These are phyloP conservation scores for Rynchops niger DNA, from an alignment of 2,113 vertebrate genomes.

Conservation along the genomic window DNA sequence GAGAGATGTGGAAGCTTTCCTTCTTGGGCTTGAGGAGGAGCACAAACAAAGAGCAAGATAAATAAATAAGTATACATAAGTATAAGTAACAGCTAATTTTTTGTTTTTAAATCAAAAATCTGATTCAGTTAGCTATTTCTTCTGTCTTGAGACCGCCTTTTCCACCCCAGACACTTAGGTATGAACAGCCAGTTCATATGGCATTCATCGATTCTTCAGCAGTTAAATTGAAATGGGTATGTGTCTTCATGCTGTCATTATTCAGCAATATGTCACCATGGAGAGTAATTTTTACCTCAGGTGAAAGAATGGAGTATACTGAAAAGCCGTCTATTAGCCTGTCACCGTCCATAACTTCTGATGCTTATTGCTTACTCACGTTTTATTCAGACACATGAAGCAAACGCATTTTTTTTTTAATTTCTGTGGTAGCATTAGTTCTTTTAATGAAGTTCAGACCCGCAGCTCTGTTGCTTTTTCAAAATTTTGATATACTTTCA, in stretches of 20 bases:
- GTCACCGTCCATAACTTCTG: conserved; percentile 21
- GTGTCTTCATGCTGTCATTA: not conserved
- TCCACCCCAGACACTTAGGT: not conserved
- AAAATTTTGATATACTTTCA: not conserved
- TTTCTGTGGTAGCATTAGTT: conserved; percentile 29
- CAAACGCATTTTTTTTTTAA: conserved; percentile 29
- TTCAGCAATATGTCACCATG: not conserved
- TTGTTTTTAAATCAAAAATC: not conserved
- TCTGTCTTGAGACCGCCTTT: not conserved
- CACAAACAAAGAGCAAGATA: not conserved
- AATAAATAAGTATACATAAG: not conserved
- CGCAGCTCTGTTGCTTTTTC: not conserved
- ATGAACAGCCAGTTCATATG: not conserved
- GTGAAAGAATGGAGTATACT: not conserved
- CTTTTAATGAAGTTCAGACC: conserved; percentile 14
- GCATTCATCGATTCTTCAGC: not conserved
- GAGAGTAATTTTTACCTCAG: conserved; percentile 4
- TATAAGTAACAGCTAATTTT: not conserved
- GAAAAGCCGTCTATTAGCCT: not conserved
- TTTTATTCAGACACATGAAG: conserved; percentile 21
- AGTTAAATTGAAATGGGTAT: not conserved
- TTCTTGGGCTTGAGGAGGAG: not conserved
- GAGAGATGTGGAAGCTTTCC: not conserved
- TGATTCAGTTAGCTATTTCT: not conserved
- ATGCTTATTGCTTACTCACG: conserved; percentile 8